Evolutionary conservation across 64 coral and sea anemone genomes (phyloP), one percentile per base, ranked within the genome.

Genomic region (Pachyseris speciosa): DNA sequence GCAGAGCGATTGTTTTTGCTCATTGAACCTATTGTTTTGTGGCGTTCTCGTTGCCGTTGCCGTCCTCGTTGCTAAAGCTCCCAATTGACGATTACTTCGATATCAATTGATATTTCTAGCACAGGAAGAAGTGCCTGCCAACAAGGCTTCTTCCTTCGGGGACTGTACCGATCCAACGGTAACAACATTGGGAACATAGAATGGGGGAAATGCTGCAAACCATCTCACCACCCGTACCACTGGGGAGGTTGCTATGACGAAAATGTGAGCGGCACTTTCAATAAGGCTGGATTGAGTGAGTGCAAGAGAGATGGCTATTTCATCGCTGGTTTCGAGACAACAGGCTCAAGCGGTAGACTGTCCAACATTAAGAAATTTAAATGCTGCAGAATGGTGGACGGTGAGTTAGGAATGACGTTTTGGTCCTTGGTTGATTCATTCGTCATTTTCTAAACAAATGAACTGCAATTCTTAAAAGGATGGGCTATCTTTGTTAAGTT

Each of bases 121-220:
- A 28, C 74, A 10, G 88, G 88, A 44, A 52, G 19, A 67, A 90
- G 88, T 44, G 13, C 64, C 3, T 90, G 88, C 30, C 75, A 37
- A 1, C 5, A 24, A 15, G 88, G 88, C 5, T 90, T 80, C 60
- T 90, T 80, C 41, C 75, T 90, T 30, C 2, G 74, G 7, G 74
- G 87, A 12, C 9, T 90, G 17, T 90, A 69, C 24, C 87, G 87
- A 15, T 38, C 53, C 13, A 44, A 78, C 5, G 87, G 87, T 1
- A 69, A 90, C 20, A 38, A 31, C 27, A 13, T 90, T 1, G 32
- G 26, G 20, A 67, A 45, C 24, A 47, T 90, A 6, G 88, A 90
- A 12, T 15, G 67, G 75, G 75, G 75, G 22, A 90, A 90, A 43
- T 90, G 88, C 60, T 78, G 74, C 16, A 78, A 78, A 47, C 47